A percentile compares a stretch with the other conserved stretches of the same genome.
These are phyloP conservation scores for Sclerurus mexicanus DNA, from an alignment of 2,113 vertebrate genomes.

Conservation along the genomic window DNA sequence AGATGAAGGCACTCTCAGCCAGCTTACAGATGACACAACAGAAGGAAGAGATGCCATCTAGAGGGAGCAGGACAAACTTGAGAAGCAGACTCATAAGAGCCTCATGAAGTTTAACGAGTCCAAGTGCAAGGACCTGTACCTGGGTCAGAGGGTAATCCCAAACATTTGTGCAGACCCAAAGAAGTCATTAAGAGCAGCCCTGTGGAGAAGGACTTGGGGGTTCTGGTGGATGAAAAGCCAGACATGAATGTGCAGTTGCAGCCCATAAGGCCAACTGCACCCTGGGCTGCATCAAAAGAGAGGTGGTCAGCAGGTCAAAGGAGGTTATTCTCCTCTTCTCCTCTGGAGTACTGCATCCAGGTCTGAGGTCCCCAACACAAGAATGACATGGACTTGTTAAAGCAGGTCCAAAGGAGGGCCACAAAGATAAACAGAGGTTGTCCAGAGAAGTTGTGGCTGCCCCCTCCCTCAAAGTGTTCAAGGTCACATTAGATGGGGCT, in stretches of 20 bases:
- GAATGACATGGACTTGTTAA: not conserved
- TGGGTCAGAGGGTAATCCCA: not conserved
- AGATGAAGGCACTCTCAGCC: not conserved
- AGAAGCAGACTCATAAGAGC: not conserved
- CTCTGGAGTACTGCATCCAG: not conserved
- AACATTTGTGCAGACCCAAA: rapidly evolving
- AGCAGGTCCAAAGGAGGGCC: not conserved
- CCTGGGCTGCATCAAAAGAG: not conserved
- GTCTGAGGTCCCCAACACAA: not conserved
- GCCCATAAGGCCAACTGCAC: not conserved
- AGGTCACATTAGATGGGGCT: not conserved
- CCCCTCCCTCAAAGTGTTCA: not conserved
- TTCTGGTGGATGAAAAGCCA: not conserved
- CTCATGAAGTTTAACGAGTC: not conserved
- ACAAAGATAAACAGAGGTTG: not conserved
- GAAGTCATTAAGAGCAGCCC: not conserved
- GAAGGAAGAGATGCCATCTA: not conserved
- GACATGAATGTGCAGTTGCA: not conserved
- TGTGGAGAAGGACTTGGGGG: not conserved
- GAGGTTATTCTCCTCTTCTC: not conserved
- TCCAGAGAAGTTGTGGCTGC: not conserved
- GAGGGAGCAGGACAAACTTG: not conserved
- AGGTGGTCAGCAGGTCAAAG: rapidly evolving
- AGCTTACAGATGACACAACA: not conserved
- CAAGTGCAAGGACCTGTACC: not conserved